Evolutionary conservation across 1,140 invertebrate genomes (phyloP), one percentile per base, ranked within the genome.

Genomic region (Protaetia brevitarsis): DNA sequence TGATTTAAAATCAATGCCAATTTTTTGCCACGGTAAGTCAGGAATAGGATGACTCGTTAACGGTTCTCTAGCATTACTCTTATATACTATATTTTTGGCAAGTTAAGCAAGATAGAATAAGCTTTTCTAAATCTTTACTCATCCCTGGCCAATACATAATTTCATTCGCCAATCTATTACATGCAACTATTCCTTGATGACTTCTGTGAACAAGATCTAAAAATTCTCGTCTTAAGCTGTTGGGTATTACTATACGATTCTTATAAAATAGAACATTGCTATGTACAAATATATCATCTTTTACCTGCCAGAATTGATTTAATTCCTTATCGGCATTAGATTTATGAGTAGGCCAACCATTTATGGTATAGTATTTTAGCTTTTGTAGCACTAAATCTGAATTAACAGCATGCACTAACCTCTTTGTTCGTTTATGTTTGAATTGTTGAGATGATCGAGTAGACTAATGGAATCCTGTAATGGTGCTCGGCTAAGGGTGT

Each of bases 401-500:
- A 41, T 63, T 37, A 29, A 63, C 13, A 10, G 13, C 34, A 8
- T 63, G 7, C 29, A 26, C 5, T 37, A 63, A 41, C 36, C n/a
- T n/a, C 16, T 63, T 37, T 63, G 31, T 21, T 63, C 26, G 27
- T 26, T 28, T 21, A 19, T 19, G 16, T 45, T 45, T 16, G 37
- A 21, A n/a, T n/a, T 19, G 37, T 45, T 45, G 37, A 45, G 13
- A 45, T 45, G 21, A 45, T 45, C 37, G 37, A 45, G 37, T 45
- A 45, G 16, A 16, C 16, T 26, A 30, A 41, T 41, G 6, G 10
- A 13, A 3, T 64, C n/a, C 7, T 1, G 2, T 26, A 30, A 23
- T 51, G 23, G 71, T 56, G 66, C 69, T 36, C 69, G 62, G 29
- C 70, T 77, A 36, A 78, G 65, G 11, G 69, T 60, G 64, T 80